Conservation (phyloP, 2,888 invertebrate species). For the Ashinkailepas kermadecensis region DNA sequence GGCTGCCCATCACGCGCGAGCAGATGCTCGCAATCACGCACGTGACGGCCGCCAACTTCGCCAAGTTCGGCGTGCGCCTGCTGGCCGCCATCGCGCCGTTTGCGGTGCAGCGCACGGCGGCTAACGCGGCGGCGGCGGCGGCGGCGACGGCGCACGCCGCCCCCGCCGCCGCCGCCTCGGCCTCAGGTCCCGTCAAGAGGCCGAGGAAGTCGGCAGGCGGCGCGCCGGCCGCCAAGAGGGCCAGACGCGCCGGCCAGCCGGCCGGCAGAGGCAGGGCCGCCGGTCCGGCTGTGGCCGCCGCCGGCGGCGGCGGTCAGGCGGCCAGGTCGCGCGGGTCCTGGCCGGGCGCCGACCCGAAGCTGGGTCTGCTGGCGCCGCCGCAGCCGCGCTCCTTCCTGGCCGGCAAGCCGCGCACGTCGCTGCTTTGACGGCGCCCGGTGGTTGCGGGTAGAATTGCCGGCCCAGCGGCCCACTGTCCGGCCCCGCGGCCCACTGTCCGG, state of each 20-base stretch:
- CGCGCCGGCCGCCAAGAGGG: not conserved
- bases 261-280: not conserved
- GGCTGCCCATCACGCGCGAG: conserved; percentile 61
- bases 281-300: not conserved
- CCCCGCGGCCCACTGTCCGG: no score
- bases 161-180: not conserved
- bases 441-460: no score
- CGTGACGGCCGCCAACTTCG: conserved; percentile 54
- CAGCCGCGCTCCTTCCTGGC: not conserved
- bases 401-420: not conserved
- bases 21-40: conserved; percentile 78
- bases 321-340: not conserved
- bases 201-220: not conserved
- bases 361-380: not conserved
- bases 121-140: not conserved
- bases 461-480: no score
- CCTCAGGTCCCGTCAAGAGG: no score
- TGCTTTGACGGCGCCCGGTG: not conserved
- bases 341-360: no score
- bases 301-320: not conserved
- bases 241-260: no score
- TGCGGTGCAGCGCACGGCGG: not conserved
- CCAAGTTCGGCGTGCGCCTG: conserved; percentile 31
- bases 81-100: conserved; percentile 31
- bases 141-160: not conserved